Evolutionary conservation across 2,888 invertebrate genomes (phyloP).

Genomic region (Panzeria rudis): DNA sequence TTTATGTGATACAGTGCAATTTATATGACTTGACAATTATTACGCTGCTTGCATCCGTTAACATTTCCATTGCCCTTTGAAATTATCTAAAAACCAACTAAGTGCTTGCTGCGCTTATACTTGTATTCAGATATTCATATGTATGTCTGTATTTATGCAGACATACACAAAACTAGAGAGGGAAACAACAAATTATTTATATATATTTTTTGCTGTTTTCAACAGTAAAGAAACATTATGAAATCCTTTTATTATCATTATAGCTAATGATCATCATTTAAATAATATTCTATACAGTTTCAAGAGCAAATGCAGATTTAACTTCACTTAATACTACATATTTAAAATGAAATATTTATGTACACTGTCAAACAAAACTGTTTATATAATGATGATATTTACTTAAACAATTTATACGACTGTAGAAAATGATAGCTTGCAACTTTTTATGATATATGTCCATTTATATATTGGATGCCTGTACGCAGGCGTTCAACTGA

Average conservation of each 20-base stretch:
- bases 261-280: constrained; percentile 31
- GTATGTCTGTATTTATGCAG: not conserved
- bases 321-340: not conserved
- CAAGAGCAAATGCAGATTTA: not conserved
- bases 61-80: constrained; percentile 65
- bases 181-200: constrained; percentile 9
- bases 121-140: not conserved
- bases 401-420: not conserved
- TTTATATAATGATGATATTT: not conserved
- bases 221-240: not conserved
- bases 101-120: constrained; percentile 4
- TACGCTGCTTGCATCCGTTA: constrained; percentile 67
- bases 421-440: too few species aligned
- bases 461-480: too few species aligned
- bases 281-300: constrained; percentile 2
- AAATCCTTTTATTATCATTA: not conserved
- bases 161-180: not conserved
- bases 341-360: not conserved
- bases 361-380: not conserved
- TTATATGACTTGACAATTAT: constrained; percentile 68
- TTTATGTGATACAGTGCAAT: constrained; percentile 45
- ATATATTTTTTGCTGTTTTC: not conserved
- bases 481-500: too few species aligned
- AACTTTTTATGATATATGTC: too few species aligned
- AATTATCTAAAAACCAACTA: constrained; percentile 43